Percentiles rank a stretch among this genome's conserved stretches.
Conservation (phyloP, 2,888 invertebrate genomes). For the Ormyrus nitidulus region DNA sequence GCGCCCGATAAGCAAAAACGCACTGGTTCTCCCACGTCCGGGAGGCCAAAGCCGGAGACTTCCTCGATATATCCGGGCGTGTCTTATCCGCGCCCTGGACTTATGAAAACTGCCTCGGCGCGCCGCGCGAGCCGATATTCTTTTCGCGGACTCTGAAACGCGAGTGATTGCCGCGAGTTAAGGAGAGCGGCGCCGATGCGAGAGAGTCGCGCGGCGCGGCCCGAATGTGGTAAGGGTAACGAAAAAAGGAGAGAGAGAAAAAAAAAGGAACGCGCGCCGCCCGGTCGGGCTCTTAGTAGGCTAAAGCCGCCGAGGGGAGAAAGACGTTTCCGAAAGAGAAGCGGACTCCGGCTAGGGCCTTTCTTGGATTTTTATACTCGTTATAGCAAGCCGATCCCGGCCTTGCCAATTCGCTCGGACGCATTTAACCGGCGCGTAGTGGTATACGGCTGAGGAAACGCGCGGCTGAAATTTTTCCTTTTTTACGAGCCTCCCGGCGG, state of each 20-base stretch:
- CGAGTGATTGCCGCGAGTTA: neutral
- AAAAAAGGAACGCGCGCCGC: neutral
- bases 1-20: neutral
- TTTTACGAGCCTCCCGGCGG: too few relatives aligned
- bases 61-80: too few relatives aligned
- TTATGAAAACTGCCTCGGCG: too few relatives aligned
- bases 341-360: conserved; percentile 11
- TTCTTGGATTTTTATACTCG: conserved; percentile 31
- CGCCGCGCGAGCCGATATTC: too few relatives aligned
- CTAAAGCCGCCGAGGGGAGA: conserved; percentile 2
- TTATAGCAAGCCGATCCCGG: too few relatives aligned
- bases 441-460: too few relatives aligned
- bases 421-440: too few relatives aligned
- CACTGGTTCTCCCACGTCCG: neutral
- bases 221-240: too few relatives aligned
- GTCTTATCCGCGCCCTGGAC: too few relatives aligned
- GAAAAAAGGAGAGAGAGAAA: neutral
- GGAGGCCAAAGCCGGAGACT: neutral
- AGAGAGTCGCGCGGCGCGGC: too few relatives aligned
- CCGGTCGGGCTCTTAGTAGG: conserved; percentile 4
- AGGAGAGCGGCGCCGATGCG: neutral
- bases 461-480: too few relatives aligned
- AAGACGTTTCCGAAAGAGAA: neutral
- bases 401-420: too few relatives aligned
- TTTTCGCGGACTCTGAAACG: conserved; percentile 1